Evolutionary conservation across 2,113 vertebrate genomes (phyloP).

Genomic region (Choloepus hoffmanni): DNA sequence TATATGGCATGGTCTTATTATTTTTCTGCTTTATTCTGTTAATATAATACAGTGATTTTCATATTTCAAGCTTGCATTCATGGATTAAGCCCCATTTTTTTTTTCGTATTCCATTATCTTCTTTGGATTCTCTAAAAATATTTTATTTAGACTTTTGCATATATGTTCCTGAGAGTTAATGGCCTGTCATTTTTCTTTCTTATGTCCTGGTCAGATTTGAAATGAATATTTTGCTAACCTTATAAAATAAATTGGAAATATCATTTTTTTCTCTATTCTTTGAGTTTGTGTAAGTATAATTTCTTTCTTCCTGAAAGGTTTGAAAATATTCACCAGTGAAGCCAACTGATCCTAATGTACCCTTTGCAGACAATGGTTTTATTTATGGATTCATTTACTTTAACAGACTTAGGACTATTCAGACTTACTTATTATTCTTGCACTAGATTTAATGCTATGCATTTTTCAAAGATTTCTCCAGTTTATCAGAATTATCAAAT

Average conservation of each 20-base stretch:
- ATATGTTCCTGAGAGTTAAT: neutral
- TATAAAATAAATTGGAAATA: neutral
- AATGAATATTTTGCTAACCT: neutral
- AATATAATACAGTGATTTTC: neutral
- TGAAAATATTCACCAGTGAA: neutral
- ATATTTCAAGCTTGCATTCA: neutral
- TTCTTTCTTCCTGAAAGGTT: neutral
- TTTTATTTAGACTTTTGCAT: neutral
- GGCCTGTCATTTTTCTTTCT: neutral
- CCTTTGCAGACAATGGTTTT: neutral
- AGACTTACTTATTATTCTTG: neutral
- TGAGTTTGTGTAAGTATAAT: constrained; percentile 2
- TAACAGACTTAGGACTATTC: neutral
- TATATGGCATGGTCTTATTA: neutral
- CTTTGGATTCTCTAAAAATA: neutral
- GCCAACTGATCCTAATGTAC: neutral
- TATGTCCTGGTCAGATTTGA: neutral
- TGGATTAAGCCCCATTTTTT: neutral
- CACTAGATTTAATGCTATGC: neutral
- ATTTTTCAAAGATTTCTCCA: neutral
- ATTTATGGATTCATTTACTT: neutral
- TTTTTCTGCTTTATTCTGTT: neutral
- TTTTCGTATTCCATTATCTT: neutral
- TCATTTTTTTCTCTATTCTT: neutral
- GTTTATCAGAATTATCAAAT: neutral